Evolutionary conservation across 1,140 invertebrate genomes (phyloP).

Genomic region (Reticulitermes speratus): DNA sequence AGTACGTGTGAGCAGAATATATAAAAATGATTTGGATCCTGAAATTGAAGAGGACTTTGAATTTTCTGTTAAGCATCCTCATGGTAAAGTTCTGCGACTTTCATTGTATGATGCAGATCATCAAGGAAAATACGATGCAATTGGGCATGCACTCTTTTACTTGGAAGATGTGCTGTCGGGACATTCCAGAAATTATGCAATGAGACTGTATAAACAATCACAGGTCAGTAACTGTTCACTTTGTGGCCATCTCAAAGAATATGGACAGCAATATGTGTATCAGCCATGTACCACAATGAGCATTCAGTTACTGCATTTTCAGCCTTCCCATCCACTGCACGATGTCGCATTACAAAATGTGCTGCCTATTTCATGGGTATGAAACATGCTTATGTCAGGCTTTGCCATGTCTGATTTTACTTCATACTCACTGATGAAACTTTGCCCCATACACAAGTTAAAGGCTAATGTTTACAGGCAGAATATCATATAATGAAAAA

Average conservation of each 20-base stretch:
- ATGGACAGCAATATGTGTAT: not conserved
- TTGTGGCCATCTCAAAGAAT: not conserved
- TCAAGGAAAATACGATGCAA: slow-evolving; percentile 39
- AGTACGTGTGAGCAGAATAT: slow-evolving; percentile 35
- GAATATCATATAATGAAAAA: no score
- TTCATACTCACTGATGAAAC: no score
- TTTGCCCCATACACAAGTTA: no score
- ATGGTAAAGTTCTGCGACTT: slow-evolving; percentile 38
- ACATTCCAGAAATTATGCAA: slow-evolving; percentile 32
- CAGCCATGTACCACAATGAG: not conserved
- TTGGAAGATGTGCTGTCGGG: slow-evolving; percentile 37
- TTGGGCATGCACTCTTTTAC: slow-evolving; percentile 40
- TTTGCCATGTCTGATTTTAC: no score
- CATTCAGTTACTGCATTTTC: not conserved
- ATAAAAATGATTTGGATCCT: slow-evolving; percentile 33
- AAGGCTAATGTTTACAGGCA: no score
- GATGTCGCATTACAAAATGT: not conserved
- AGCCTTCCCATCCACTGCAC: not conserved
- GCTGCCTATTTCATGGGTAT: not conserved
- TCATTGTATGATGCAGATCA: slow-evolving; percentile 39
- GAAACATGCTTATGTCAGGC: no score
- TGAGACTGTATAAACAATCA: slow-evolving; percentile 40
- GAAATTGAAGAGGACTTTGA: slow-evolving; percentile 38
- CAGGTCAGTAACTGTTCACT: slow-evolving; percentile 34
- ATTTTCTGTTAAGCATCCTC: slow-evolving; percentile 37